phyloP scores from a whole-genome alignment of 2,113 vertebrate genomes.

The Lepisosteus oculatus region DNA sequence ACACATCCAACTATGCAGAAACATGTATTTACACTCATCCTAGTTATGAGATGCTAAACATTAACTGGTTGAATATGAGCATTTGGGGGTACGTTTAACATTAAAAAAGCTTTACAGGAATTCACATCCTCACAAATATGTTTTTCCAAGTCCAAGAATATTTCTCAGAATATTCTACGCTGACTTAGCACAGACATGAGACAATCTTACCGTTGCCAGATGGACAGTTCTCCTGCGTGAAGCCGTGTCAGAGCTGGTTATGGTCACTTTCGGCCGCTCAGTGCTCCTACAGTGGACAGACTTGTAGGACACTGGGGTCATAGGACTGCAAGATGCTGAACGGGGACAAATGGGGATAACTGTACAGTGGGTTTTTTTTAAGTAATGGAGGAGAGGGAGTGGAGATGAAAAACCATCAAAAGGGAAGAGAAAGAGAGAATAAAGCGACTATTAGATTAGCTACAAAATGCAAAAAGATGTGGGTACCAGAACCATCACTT shows the following conservation, averaged over 20 bases:
- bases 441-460: constrained; percentile 70
- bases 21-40: too few relatives aligned
- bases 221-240: constrained; percentile 68
- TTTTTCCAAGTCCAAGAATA: too few relatives aligned
- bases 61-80: too few relatives aligned
- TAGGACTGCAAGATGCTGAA: constrained; percentile 97
- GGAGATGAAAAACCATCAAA: constrained; percentile 55
- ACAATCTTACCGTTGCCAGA: constrained; percentile 44
- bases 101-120: too few relatives aligned
- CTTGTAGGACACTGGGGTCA: constrained; percentile 86
- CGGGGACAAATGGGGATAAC: constrained; percentile 98
- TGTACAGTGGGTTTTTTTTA: constrained; percentile 51
- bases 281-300: constrained; percentile 74
- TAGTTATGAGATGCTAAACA: too few relatives aligned
- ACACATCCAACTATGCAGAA: too few relatives aligned
- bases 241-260: constrained; percentile 60
- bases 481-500: constrained; percentile 55
- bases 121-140: too few relatives aligned
- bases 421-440: constrained; percentile 53
- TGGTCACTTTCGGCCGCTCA: constrained; percentile 75
- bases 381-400: constrained; percentile 54
- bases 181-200: too few relatives aligned
- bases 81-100: too few relatives aligned
- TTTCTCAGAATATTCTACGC: too few relatives aligned
- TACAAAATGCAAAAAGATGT: constrained; percentile 24